These are phyloP conservation scores for Drosophila oshimai DNA, from an alignment of 1,140 invertebrate species.

Conservation along the genomic window DNA sequence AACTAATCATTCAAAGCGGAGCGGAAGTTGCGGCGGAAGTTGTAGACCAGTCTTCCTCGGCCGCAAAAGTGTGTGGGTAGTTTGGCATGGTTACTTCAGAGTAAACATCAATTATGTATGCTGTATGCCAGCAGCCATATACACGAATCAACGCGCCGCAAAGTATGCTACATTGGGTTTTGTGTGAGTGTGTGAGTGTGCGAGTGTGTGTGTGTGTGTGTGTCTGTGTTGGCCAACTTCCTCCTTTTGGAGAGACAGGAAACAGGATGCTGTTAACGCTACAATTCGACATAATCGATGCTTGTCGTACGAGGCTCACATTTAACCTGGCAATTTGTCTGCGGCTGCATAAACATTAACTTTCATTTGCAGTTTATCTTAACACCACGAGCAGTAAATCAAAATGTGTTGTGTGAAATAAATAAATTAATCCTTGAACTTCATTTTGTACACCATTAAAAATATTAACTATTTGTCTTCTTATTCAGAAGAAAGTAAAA, in stretches of 20 bases:
- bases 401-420: slow-evolving; percentile 24
- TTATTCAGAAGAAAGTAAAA: no score
- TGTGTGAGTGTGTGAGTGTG: not conserved
- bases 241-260: slow-evolving; percentile 60
- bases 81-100: slow-evolving; percentile 38
- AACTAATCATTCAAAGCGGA: slow-evolving; percentile 73
- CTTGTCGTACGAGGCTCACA: slow-evolving; percentile 75
- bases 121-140: slow-evolving; percentile 65
- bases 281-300: slow-evolving; percentile 80
- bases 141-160: slow-evolving; percentile 68
- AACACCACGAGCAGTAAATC: slow-evolving; percentile 44
- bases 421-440: not conserved
- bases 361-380: slow-evolving; percentile 75
- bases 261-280: slow-evolving; percentile 78
- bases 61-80: slow-evolving; percentile 9
- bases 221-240: slow-evolving; percentile 45
- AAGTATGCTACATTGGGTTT: slow-evolving; percentile 62
- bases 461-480: no score
- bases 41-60: slow-evolving; percentile 39
- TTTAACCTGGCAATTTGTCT: slow-evolving; percentile 76
- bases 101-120: slow-evolving; percentile 78
- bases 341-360: slow-evolving; percentile 72
- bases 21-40: slow-evolving; percentile 59
- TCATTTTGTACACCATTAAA: not conserved
- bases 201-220: not conserved